Conservation (phyloP, 2,888 invertebrate genomes). For the Cosmia trapezina region DNA sequence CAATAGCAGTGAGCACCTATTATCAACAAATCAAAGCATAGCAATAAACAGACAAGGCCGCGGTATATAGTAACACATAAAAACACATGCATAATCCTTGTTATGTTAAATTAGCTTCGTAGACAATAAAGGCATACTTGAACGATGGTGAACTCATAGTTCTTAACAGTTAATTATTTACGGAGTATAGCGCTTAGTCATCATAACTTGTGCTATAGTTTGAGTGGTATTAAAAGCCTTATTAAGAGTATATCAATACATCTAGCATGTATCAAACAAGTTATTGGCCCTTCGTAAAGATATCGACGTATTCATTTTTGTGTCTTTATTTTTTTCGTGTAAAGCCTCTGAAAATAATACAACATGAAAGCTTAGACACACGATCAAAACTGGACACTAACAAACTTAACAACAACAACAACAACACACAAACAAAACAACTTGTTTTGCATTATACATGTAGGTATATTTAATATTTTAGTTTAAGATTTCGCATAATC, state of each 20-base stretch:
- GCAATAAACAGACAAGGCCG: slow-evolving; percentile 57
- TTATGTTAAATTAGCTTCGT: slow-evolving; percentile 55
- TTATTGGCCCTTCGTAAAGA: background rate
- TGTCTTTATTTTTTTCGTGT: background rate
- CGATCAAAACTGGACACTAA: background rate
- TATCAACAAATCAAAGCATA: slow-evolving; percentile 61
- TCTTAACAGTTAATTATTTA: slow-evolving; percentile 48
- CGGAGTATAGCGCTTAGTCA: slow-evolving; percentile 50
- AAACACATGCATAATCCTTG: slow-evolving; percentile 54
- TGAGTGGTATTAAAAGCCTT: slow-evolving; percentile 22
- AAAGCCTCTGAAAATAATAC: background rate
- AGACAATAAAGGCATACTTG: slow-evolving; percentile 53
- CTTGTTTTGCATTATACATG: too few relatives aligned
- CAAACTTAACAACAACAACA: too few relatives aligned
- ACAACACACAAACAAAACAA: too few relatives aligned
- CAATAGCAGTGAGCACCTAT: slow-evolving; percentile 50
- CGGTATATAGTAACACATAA: slow-evolving; percentile 37
- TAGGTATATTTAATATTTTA: too few relatives aligned
- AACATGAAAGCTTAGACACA: background rate
- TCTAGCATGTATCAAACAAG: background rate
- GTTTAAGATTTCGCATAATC: too few relatives aligned
- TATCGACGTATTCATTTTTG: background rate
- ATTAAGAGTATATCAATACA: slow-evolving; percentile 12
- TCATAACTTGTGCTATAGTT: slow-evolving; percentile 20
- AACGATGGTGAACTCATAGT: slow-evolving; percentile 59